A percentile compares a stretch with the other conserved stretches of the same genome.
Evolutionary conservation across 2,888 invertebrate species (phyloP).

Genomic region (Orthosia gothica): DNA sequence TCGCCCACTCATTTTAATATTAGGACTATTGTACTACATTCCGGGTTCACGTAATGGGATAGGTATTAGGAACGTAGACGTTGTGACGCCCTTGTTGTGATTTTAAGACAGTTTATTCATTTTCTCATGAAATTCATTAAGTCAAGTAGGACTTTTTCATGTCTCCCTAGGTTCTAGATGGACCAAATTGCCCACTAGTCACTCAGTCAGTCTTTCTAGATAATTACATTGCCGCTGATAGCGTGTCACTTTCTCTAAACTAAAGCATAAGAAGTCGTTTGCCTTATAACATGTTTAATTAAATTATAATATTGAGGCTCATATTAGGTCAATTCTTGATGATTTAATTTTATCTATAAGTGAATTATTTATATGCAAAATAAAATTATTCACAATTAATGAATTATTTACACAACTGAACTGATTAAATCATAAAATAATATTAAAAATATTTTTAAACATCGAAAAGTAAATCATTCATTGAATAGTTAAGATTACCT

Average conservation of each 20-base stretch:
- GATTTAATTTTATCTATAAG: not conserved
- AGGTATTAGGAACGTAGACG: conserved; percentile 11
- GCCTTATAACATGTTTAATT: too few species aligned
- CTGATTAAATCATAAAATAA: not conserved
- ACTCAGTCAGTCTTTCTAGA: too few species aligned
- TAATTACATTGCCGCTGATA: too few species aligned
- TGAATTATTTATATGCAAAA: conserved; percentile 2
- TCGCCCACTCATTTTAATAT: conserved; percentile 49
- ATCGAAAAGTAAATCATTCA: too few species aligned
- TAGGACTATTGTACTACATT: conserved; percentile 50
- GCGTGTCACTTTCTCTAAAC: too few species aligned
- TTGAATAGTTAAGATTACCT: too few species aligned
- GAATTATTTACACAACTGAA: not conserved
- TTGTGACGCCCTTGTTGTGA: not conserved
- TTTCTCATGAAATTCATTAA: not conserved
- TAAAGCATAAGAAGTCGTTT: too few species aligned
- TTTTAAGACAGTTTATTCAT: not conserved
- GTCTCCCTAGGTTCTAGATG: too few species aligned
- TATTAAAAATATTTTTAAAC: not conserved
- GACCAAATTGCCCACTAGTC: too few species aligned
- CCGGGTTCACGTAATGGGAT: conserved; percentile 11
- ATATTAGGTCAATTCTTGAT: not conserved
- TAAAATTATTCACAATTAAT: not conserved
- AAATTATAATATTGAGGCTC: not conserved
- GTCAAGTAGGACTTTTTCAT: not conserved